Percentiles rank a stretch among this genome's conserved stretches.
Conservation (phyloP, 2,888 invertebrate genomes). For the Drosophila birchii region DNA sequence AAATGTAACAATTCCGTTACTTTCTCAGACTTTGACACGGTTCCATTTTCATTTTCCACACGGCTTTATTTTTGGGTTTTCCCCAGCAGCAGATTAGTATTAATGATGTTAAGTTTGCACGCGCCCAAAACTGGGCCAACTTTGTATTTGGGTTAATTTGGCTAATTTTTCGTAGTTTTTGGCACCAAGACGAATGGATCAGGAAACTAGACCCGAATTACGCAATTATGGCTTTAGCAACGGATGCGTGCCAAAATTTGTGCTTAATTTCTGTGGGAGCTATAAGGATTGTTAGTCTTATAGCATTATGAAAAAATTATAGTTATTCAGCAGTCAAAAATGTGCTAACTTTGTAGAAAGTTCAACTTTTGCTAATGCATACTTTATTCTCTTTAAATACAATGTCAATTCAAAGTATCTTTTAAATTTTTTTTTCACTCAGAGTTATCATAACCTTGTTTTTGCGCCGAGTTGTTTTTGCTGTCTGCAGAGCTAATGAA, state of each 20-base stretch:
- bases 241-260: conserved; percentile 13
- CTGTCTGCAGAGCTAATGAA: conserved; percentile 58
- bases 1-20: conserved; percentile 26
- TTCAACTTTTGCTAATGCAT: no score
- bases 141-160: conserved; percentile 61
- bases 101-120: conserved; percentile 49
- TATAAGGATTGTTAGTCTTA: neutral
- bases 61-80: conserved; percentile 25
- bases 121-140: conserved; percentile 46
- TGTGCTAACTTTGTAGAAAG: neutral
- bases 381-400: conserved; percentile 8
- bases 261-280: neutral
- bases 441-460: conserved; percentile 22
- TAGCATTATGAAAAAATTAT: no score
- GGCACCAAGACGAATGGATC: conserved; percentile 40
- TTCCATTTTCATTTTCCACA: conserved; percentile 30
- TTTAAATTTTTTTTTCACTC: neutral
- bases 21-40: conserved; percentile 41
- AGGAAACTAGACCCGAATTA: conserved; percentile 32
- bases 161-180: conserved; percentile 42
- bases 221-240: conserved; percentile 39
- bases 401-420: neutral
- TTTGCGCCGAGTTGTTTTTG: conserved; percentile 38
- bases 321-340: no score
- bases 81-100: conserved; percentile 41